Evolutionary conservation across 2,888 invertebrate genomes (phyloP).

Genomic region (Macaria liturata): DNA sequence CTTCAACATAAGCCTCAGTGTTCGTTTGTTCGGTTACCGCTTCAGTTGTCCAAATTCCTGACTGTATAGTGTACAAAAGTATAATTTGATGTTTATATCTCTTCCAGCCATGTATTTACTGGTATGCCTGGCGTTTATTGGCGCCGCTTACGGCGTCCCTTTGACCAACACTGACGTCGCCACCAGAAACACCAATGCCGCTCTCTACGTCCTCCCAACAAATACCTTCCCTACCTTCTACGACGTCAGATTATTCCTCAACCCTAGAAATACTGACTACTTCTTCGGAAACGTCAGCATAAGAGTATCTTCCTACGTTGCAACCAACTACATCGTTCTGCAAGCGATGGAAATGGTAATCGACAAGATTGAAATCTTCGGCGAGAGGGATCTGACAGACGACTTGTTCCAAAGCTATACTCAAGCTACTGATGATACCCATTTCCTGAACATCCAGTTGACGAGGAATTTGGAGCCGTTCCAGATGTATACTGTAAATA

Average conservation of each 20-base stretch:
- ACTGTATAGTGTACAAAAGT: too few species aligned
- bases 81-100: background rate
- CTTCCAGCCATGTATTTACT: constrained; percentile 71
- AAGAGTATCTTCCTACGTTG: constrained; percentile 48
- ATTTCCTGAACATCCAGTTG: constrained; percentile 77
- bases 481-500: constrained; percentile 72
- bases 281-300: constrained; percentile 77
- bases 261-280: constrained; percentile 62
- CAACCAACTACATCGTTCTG: constrained; percentile 60
- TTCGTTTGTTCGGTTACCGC: too few species aligned
- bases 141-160: constrained; percentile 50
- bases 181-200: constrained; percentile 35
- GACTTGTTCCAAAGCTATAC: constrained; percentile 43
- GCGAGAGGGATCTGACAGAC: constrained; percentile 29
- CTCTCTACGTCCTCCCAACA: constrained; percentile 78
- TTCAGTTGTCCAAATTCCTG: too few species aligned
- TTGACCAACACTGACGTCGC: constrained; percentile 24
- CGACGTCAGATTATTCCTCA: constrained; percentile 71
- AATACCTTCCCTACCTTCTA: constrained; percentile 80
- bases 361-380: constrained; percentile 41
- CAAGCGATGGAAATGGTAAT: constrained; percentile 76
- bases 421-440: constrained; percentile 59
- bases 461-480: constrained; percentile 50
- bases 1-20: too few species aligned
- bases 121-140: constrained; percentile 54